A percentile compares a stretch with the other conserved stretches of the same genome.
These are phyloP conservation scores for Cotesia congregata DNA, from an alignment of 2,888 invertebrate species.

Conservation along the genomic window DNA sequence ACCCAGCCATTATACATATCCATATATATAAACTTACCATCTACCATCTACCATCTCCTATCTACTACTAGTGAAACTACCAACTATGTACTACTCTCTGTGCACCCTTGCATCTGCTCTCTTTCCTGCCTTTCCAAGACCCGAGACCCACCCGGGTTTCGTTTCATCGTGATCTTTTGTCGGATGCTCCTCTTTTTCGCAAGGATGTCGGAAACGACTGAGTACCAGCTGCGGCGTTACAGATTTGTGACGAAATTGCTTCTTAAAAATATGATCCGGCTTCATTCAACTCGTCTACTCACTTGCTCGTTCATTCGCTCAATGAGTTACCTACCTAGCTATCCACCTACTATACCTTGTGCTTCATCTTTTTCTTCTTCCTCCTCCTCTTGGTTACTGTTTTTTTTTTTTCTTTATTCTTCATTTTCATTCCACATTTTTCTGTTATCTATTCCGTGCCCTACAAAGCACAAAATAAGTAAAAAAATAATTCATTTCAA, in stretches of 20 bases:
- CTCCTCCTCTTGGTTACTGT: constrained; percentile 19
- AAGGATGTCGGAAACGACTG: constrained; percentile 46
- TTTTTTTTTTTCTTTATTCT: constrained; percentile 21
- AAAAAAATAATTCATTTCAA: not conserved
- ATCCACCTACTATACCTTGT: constrained; percentile 9
- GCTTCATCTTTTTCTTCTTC: constrained; percentile 18
- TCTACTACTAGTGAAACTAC: constrained; percentile 29
- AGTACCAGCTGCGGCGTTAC: constrained; percentile 56
- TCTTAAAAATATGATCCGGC: constrained; percentile 67
- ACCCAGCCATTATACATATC: constrained; percentile 41
- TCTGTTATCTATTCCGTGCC: not conserved
- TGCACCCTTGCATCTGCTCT: constrained; percentile 27
- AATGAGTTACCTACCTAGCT: constrained; percentile 16
- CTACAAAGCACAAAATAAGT: not conserved
- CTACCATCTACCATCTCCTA: constrained; percentile 1
- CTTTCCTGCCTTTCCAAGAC: constrained; percentile 30
- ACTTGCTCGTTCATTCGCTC: not conserved
- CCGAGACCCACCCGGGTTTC: constrained; percentile 35
- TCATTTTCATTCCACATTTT: constrained; percentile 6
- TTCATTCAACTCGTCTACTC: constrained; percentile 53
- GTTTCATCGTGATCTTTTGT: constrained; percentile 44
- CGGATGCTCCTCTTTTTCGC: constrained; percentile 42
- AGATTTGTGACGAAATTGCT: constrained; percentile 66
- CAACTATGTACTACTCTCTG: constrained; percentile 25
- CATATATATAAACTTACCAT: constrained; percentile 3